These are phyloP conservation scores for Synergus gifuensis DNA, from an alignment of 2,888 invertebrate genomes.

Conservation along the genomic window DNA sequence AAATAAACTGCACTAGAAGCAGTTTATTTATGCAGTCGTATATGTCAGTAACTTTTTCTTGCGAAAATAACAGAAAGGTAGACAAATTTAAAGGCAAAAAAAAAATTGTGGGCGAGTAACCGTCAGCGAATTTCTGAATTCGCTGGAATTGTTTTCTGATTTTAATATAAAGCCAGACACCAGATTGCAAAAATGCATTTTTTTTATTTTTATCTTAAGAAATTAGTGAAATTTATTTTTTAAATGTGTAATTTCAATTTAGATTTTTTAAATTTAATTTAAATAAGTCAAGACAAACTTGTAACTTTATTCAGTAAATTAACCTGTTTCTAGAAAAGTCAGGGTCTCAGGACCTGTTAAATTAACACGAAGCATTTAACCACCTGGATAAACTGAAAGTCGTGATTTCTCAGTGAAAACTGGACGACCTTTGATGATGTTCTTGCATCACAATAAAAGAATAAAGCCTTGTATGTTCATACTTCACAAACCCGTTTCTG, in stretches of 20 bases:
- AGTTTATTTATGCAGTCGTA: conserved; percentile 18
- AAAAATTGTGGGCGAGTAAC: background rate
- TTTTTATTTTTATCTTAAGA: no score
- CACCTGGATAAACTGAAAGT: conserved; percentile 1
- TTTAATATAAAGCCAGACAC: background rate
- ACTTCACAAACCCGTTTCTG: conserved; percentile 8
- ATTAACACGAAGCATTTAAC: conserved; percentile 20
- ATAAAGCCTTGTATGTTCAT: background rate
- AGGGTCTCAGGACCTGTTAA: background rate
- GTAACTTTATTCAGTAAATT: background rate
- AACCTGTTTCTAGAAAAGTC: background rate
- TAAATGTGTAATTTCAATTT: no score
- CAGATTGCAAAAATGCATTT: background rate
- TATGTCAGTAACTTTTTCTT: conserved; percentile 28
- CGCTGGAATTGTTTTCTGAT: background rate
- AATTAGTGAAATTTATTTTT: no score
- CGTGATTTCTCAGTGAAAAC: conserved; percentile 20
- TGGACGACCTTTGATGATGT: conserved; percentile 36
- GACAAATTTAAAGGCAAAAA: background rate
- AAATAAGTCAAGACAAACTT: background rate
- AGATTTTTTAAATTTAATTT: no score
- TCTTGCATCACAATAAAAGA: conserved; percentile 37
- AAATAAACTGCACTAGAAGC: background rate
- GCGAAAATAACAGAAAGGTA: conserved; percentile 8
- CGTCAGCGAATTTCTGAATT: conserved; percentile 11